Evolutionary conservation across 2,888 invertebrate species (phyloP).

Genomic region (Orthosia incerta): DNA sequence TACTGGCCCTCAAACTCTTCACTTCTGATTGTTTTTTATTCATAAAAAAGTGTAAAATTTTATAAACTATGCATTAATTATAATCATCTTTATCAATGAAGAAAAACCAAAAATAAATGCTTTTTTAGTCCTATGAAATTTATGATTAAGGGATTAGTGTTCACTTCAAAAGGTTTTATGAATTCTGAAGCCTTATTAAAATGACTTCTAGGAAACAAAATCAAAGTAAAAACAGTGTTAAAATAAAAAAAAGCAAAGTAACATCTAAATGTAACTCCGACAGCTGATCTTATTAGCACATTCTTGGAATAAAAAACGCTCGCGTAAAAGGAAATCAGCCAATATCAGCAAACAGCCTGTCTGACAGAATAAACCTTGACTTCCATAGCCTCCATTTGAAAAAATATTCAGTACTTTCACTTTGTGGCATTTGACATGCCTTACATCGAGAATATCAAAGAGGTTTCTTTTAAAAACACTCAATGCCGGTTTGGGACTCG

Average conservation of each 20-base stretch:
- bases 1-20: not conserved
- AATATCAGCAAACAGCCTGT: constrained; percentile 20
- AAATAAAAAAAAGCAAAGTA: not conserved
- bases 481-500: constrained; percentile 76
- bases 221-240: not conserved
- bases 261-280: not conserved
- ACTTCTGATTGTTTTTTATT: not conserved
- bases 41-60: not conserved
- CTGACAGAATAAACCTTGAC: constrained; percentile 20
- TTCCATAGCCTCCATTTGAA: constrained; percentile 32
- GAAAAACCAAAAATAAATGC: not conserved
- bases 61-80: too few relatives aligned
- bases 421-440: constrained; percentile 70
- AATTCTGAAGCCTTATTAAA: not conserved
- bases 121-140: not conserved
- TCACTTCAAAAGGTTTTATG: not conserved
- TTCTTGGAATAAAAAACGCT: constrained; percentile 5
- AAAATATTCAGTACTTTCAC: constrained; percentile 63
- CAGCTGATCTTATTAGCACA: constrained; percentile 11
- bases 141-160: not conserved
- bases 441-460: constrained; percentile 77
- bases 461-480: constrained; percentile 83
- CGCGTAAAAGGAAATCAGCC: constrained; percentile 5
- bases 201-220: not conserved
- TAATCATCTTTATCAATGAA: too few relatives aligned